These are phyloP conservation scores for Pocillopora verrucosa DNA, from an alignment of 64 coral and sea anemone species.

Conservation along the genomic window DNA sequence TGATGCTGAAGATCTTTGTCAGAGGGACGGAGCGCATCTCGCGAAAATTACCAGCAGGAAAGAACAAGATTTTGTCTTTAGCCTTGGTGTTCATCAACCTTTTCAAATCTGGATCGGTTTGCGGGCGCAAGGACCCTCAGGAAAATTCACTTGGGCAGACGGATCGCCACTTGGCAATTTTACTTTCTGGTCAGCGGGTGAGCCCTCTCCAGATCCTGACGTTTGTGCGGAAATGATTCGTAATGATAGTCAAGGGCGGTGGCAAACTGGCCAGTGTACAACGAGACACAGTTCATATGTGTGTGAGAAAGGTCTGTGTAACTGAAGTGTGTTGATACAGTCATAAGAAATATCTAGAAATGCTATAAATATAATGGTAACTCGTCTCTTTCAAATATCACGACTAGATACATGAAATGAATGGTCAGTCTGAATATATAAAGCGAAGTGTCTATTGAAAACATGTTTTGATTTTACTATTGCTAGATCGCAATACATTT, in stretches of 20 bases:
- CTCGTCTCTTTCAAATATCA: no score
- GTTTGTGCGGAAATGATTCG: neutral
- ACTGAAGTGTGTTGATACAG: neutral
- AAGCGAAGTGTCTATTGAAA: no score
- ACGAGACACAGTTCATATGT: neutral
- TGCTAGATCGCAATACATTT: no score
- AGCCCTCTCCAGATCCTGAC: neutral
- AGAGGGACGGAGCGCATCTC: constrained; percentile 3
- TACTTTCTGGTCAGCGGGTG: neutral
- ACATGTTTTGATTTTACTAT: no score
- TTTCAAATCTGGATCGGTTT: constrained; percentile 48
- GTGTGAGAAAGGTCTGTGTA: constrained; percentile 34
- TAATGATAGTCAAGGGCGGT: neutral
- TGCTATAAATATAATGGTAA: no score
- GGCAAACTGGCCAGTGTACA: constrained; percentile 12
- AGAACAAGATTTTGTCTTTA: constrained; percentile 23
- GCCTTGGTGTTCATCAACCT: neutral
- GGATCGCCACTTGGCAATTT: constrained; percentile 3
- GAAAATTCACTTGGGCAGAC: constrained; percentile 44
- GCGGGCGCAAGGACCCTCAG: neutral
- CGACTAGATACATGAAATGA: no score
- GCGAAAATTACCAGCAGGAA: constrained; percentile 20
- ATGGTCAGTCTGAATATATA: no score
- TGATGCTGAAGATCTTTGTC: neutral
- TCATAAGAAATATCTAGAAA: no score